Conservation (phyloP, 2,113 vertebrate species). For the Chiloscyllium plagiosum region DNA sequence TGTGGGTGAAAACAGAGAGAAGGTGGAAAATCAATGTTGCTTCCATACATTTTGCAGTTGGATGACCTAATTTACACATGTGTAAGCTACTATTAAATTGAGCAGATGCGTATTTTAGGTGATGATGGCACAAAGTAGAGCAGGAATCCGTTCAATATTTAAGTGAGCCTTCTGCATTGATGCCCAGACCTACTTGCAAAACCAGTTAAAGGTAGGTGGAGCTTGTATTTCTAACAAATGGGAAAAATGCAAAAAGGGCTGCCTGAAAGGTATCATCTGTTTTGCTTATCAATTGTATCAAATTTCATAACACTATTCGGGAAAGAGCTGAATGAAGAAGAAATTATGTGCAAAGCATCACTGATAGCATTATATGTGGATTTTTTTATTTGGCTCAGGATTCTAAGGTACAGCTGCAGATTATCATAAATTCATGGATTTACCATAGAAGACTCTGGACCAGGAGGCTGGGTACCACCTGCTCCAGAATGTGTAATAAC, state of each 20-base stretch:
- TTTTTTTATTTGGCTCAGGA: not conserved
- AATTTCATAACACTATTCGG: not conserved
- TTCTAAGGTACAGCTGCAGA: not conserved
- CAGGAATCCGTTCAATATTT: not conserved
- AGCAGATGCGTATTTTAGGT: not conserved
- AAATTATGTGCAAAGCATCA: not conserved
- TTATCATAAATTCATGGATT: not conserved
- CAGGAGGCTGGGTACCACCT: too few species aligned
- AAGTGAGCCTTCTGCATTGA: not conserved
- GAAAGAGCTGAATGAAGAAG: not conserved
- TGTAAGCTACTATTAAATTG: not conserved
- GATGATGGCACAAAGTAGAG: not conserved
- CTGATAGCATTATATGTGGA: not conserved
- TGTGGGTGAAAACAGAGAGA: not conserved
- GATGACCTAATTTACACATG: not conserved
- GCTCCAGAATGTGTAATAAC: too few species aligned
- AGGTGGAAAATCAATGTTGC: not conserved
- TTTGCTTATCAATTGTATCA: not conserved
- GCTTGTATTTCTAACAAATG: not conserved
- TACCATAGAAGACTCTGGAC: not conserved
- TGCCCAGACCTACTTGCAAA: not conserved
- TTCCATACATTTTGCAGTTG: not conserved
- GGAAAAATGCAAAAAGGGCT: not conserved
- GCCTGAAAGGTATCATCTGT: not conserved
- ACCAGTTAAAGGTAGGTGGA: not conserved